Evolutionary conservation across 2,797 vertebrate species (phyloP), one percentile per base, ranked within the genome.

Genomic region (Cynopterus sphinx): DNA sequence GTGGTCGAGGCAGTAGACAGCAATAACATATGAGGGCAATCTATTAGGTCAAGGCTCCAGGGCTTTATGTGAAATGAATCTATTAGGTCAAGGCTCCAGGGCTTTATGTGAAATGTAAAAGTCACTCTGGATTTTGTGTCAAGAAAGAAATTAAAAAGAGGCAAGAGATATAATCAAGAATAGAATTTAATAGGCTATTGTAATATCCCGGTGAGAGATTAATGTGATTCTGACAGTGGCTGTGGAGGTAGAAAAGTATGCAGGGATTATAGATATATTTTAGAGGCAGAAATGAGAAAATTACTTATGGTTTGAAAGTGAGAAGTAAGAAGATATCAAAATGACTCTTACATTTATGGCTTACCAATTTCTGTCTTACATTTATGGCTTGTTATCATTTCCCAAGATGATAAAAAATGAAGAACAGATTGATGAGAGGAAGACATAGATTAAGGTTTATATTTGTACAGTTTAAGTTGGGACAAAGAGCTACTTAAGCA

Each of bases 21-120:
- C 16, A 43, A 39, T 2, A 5, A 17, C 16, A 21, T 1, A 1
- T 15, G 0, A 4, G 28, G 28, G 43, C 4, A 3, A 1, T 39
- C 21, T 55, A 19, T 16, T 2, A 0, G 79, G 39, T 46, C 0
- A 28, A 19, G 19, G 24, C 43, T 61, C 41, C 24, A 36, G 41
- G n/a, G 9, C 67, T 81, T n/a, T 2, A 17, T 22, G 12, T n/a
- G 63, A 55, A 77, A 55, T 19, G 49, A 1, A 1, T 39, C 21
- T 55, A 19, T 16, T 2, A 0, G 79, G 39, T 46, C 0, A 28
- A 19, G 19, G 24, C 43, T 61, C 41, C 24, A 36, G 41, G n/a
- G 9, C 67, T 81, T n/a, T 2, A 17, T 22, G 12, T n/a, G 63
- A 55, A 77, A 55, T 19, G 41, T 0, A 71, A 90, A 90, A 49